phyloP scores from a whole-genome alignment of 2,113 vertebrate genomes.

The Grus americana region DNA sequence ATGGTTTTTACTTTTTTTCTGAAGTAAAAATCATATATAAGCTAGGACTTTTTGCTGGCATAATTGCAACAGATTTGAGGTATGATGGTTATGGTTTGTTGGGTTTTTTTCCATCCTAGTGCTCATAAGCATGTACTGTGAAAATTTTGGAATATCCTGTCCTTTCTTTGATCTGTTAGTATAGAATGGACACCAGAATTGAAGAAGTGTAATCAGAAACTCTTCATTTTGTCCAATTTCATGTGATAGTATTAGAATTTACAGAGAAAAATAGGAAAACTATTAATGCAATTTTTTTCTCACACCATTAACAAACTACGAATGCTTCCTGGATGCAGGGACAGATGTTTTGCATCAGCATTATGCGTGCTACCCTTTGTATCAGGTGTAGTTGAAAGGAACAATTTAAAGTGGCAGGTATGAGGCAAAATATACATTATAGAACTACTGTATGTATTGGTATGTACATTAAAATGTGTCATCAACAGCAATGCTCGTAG shows the following conservation, averaged over 20 bases:
- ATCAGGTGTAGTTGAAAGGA: background rate
- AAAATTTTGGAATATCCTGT: background rate
- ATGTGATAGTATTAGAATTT: background rate
- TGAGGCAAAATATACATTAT: background rate
- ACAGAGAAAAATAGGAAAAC: background rate
- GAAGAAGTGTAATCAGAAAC: background rate
- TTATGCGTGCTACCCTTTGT: background rate
- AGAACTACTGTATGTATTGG: background rate
- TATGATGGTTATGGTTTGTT: background rate
- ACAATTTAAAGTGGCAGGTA: background rate
- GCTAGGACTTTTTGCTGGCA: background rate
- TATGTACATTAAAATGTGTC: background rate
- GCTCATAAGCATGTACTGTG: background rate
- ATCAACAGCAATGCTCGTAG: background rate
- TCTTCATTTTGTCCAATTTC: background rate
- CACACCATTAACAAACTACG: background rate
- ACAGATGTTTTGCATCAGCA: background rate
- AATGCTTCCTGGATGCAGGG: background rate
- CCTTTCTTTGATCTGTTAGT: background rate
- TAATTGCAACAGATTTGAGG: background rate
- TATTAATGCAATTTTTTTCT: rapidly evolving
- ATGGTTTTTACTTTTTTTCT: constrained; percentile 2
- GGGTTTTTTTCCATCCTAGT: background rate
- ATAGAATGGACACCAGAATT: background rate
- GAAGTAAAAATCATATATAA: background rate